Evolutionary conservation across 2,113 vertebrate species (phyloP).

Genomic region (Percina caprodes): DNA sequence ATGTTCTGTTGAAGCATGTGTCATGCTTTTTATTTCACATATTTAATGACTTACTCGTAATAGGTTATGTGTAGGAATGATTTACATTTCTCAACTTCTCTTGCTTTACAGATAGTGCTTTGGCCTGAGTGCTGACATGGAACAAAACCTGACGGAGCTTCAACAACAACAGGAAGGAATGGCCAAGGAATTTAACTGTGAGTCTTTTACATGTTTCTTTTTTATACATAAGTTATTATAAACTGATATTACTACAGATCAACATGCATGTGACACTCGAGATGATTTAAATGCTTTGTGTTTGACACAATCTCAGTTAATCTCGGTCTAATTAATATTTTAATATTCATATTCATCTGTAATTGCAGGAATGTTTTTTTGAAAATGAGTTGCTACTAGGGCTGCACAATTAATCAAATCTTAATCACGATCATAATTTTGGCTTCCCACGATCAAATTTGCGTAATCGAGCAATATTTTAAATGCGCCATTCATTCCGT

Average conservation of each 20-base stretch:
- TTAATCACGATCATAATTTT: no score
- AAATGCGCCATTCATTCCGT: no score
- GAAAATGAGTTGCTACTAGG: neutral
- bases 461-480: no score
- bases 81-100: conserved; percentile 66
- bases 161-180: conserved; percentile 66
- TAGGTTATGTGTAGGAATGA: conserved; percentile 69
- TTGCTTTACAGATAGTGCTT: conserved; percentile 86
- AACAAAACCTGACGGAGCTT: conserved; percentile 84
- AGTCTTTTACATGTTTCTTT: conserved; percentile 52
- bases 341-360: neutral
- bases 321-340: neutral
- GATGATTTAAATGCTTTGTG: neutral
- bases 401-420: no score
- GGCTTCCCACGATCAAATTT: no score
- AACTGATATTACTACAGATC: neutral
- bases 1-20: conserved; percentile 34
- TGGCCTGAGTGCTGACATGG: conserved; percentile 85
- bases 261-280: neutral
- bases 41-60: conserved; percentile 64
- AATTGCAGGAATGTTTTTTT: neutral
- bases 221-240: neutral
- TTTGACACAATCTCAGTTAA: neutral
- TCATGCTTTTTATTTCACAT: conserved; percentile 47
- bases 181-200: conserved; percentile 71